A percentile compares a stretch with the other conserved stretches of the same genome.
These are phyloP conservation scores for Festucalex cinctus DNA, from an alignment of 2,113 vertebrate genomes.

Conservation along the genomic window DNA sequence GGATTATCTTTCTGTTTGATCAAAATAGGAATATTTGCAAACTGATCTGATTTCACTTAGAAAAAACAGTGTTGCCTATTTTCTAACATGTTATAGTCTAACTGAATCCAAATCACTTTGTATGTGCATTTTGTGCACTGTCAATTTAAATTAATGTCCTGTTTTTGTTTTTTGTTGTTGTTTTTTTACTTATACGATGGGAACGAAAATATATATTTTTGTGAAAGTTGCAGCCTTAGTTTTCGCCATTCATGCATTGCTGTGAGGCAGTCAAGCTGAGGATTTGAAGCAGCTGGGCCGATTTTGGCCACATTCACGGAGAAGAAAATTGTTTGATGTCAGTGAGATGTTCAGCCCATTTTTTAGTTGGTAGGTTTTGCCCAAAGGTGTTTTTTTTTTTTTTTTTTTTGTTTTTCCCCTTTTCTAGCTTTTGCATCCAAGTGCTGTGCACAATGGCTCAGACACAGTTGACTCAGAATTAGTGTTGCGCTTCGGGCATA, in stretches of 20 bases:
- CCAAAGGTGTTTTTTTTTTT: neutral
- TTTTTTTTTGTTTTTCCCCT: neutral
- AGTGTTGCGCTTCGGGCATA: too few relatives aligned
- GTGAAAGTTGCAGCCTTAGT: neutral
- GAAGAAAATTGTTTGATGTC: slow-evolving; percentile 1
- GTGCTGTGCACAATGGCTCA: slow-evolving; percentile 9
- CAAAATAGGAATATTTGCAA: too few relatives aligned
- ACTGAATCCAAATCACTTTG: too few relatives aligned
- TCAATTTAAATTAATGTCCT: too few relatives aligned
- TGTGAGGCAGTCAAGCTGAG: slow-evolving; percentile 2
- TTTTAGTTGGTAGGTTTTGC: slow-evolving; percentile 6
- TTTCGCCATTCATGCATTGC: neutral
- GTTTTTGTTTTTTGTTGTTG: too few relatives aligned
- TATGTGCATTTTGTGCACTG: too few relatives aligned
- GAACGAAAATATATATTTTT: neutral
- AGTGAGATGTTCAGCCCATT: slow-evolving; percentile 15
- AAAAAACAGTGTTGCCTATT: too few relatives aligned
- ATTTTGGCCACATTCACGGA: slow-evolving; percentile 6
- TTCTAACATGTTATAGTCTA: too few relatives aligned
- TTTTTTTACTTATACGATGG: too few relatives aligned
- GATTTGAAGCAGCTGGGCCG: slow-evolving; percentile 1
- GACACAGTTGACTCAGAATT: slow-evolving; percentile 9
- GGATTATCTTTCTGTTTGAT: too few relatives aligned
- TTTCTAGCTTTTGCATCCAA: slow-evolving; percentile 15
- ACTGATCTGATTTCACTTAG: too few relatives aligned